Percentiles rank a stretch among this genome's conserved stretches.
phyloP scores from a whole-genome alignment of 1,140 invertebrate species.

The Diplogasteroides magnus region DNA sequence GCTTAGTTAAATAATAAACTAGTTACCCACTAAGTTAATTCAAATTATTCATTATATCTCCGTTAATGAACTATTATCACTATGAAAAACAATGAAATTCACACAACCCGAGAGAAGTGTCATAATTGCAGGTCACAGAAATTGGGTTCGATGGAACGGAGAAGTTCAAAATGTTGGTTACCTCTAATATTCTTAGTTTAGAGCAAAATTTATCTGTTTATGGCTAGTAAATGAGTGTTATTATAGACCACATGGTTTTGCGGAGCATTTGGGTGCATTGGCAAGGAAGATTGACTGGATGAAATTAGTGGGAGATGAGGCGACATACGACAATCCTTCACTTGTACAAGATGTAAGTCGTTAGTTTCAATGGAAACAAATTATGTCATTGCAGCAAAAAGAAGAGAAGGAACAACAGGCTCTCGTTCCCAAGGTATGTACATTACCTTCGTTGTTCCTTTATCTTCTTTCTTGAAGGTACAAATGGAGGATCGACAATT shows the following conservation, averaged over 20 bases:
- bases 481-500: conserved; percentile 1
- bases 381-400: background rate
- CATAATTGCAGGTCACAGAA: too few relatives aligned
- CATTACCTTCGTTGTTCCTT: too few relatives aligned
- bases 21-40: too few relatives aligned
- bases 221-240: background rate
- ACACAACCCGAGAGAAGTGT: too few relatives aligned
- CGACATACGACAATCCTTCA: conserved; percentile 13
- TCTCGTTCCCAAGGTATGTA: background rate
- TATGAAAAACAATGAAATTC: too few relatives aligned
- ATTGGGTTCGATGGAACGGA: background rate
- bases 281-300: conserved; percentile 19
- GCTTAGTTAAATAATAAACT: too few relatives aligned
- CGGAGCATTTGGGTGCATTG: conserved; percentile 13
- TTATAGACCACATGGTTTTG: conserved; percentile 13
- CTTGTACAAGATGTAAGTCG: too few relatives aligned
- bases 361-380: background rate
- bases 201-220: background rate
- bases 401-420: background rate
- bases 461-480: too few relatives aligned
- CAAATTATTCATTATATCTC: too few relatives aligned
- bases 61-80: too few relatives aligned
- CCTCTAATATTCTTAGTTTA: background rate
- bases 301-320: conserved; percentile 3
- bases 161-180: background rate